Base-by-base conservation (phyloP, 1,140 invertebrate genomes). In the Heliconius melpomene region DNA sequence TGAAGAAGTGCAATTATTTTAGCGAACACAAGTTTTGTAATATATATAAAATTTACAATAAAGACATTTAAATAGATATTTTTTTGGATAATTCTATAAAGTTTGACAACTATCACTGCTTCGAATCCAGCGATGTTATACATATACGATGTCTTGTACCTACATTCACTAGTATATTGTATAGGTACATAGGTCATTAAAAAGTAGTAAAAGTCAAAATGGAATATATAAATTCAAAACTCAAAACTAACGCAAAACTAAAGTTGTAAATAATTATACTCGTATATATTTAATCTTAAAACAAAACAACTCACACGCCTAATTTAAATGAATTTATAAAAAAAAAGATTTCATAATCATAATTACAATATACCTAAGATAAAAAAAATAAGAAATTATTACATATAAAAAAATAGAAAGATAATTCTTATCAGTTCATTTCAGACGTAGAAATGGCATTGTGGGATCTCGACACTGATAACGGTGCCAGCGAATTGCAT, bases 351-450 rank as follows among this genome's bases (percentile, higher is more conserved):
- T 32, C 32, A 32, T 32, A 32, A 32, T 32, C 13, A 5, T 16
- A 46, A 46, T 46, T 46, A 46, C 40, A 46, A 46, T 46, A 46
- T 13, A 46, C 0, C 13, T 16, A 16, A 46, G 13, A 46, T 46
- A 46, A 1, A 40, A 38, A 40, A 1, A 32, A 32, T 3, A 3
- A 32, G 2, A 32, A 52, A 52, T 57, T 57, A 57, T 57, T 40
- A 74, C 70, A 1, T 52, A 50, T 73, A 23, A 26, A 66, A 13
- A 57, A 66, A 57, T 0, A 3, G 11, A 20, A 54, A 79, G 66
- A 60, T 60, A 75, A 36, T 29, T 40, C 20, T 76, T 76, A 79
- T 76, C 74, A 76, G 66, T 72, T 76, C 46, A 79, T 71, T 71
- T 72, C 78, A 79, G 66, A 66, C 70, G 72, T 72, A 57, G 72